Evolutionary conservation across 2,888 invertebrate species (phyloP), one percentile per base, ranked within the genome.

Genomic region (Cecidostiba fungosa): DNA sequence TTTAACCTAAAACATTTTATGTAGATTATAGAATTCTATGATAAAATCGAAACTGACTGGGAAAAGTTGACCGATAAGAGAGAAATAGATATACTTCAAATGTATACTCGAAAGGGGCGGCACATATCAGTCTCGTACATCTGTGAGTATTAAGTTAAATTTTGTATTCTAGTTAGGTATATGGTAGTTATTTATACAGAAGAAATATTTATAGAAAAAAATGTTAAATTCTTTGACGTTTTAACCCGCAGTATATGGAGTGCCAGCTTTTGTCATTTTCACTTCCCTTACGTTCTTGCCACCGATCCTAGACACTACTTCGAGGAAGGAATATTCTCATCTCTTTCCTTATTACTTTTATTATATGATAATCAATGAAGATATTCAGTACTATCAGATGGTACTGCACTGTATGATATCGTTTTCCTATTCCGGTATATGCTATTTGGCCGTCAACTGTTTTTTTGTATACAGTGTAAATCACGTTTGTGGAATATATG

Each of bases 401-500:
- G 8, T 16, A 6, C 19, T 59, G 16, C 59, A 59, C 16, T 59
- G n/a, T 23, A 59, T 19, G 8, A 23, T 59, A n/a, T 14, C 16
- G 1, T 59, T 59, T 59, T 19, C n/a, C 8, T 59, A 59, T n/a
- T 3, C 23, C 23, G 23, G 59, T 59, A 5, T 23, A n/a, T n/a
- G 5, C 59, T 59, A 59, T 59, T 59, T 59, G 23, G 59, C n/a
- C 8, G 19, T 23, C 59, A 59, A 23, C 8, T 59, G n/a, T 59
- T 23, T 23, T 0, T 59, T 59, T 59, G 23, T 23, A 59, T 23
- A 23, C 1, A 23, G 59, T 23, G 59, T 59, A n/a, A 19, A 59
- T 8, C 59, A 59, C 23, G 59, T 59, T 59, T 59, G 59, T 59
- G 59, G 59, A 59, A 23, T 59, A 23, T 59, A 59, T n/a, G 59